Base-by-base conservation (phyloP, 2,797 vertebrate species). In the Argya squamiceps region DNA sequence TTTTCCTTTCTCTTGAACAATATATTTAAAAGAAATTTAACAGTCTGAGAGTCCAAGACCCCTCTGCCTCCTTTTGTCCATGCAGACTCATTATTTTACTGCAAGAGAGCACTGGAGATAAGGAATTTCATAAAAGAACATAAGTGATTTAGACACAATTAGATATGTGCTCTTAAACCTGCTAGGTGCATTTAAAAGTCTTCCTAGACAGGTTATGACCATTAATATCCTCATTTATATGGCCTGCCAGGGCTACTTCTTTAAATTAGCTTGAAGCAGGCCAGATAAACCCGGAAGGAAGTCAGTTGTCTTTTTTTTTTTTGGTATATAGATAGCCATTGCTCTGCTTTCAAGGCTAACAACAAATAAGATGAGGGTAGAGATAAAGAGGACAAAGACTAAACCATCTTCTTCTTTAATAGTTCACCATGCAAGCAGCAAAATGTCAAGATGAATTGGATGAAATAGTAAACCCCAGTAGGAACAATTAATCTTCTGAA, bases 201-300 rank as follows among this genome's bases (percentile, higher is more conserved):
- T 93, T 52, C 39, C 84, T 59, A 53, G 90, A 69, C 63, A 76
- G 74, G 74, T 94, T 93, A 96, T 94, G 89, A 84, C 76, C 88
- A 84, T 84, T 94, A 95, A 94, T 84, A 84, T 60, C 52, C 67
- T 84, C 63, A 88, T 93, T 94, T 96, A 94, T 96, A 82, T 22
- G 74, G 63, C 69, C 95, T 97, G 96, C 95, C 96, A 97, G 52
- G 52, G 70, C 52, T 82, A 37, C 83, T 97, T 94, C 76, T 96
- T 95, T 90, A 92, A 96, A 96, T 96, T 96, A 95, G 95, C 67
- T 96, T 96, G 96, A 97, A 94, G 73, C 22, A 92, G 59, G 83
- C 94, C 96, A 96, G 96, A 96, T 76, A 86, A 92, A 94, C 77
- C 65, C 64, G 76, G 80, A 87, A 94, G 92, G 91, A 96, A 96